Base-by-base conservation (phyloP, 2,797 vertebrate genomes). In the Manis javanica region DNA sequence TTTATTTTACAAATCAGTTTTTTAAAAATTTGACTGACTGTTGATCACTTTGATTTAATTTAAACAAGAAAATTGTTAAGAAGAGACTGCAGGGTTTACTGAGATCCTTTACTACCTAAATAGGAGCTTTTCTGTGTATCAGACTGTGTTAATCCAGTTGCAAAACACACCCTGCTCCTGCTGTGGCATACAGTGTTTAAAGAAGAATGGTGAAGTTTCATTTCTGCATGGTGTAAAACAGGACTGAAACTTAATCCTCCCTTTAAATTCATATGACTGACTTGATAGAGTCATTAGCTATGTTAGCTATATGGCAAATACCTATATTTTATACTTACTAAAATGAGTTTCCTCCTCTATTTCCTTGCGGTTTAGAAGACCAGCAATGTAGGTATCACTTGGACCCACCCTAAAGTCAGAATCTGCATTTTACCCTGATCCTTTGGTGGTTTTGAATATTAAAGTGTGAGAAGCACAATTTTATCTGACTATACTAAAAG, bases 41-140 rank as follows among this genome's bases (percentile, higher is more conserved):
- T 94, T 37, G 79, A 49, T 87, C 14, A 61, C 39, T 88, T 87
- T 26, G 2, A 63, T 85, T 91, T 78, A 63, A 61, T 12, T 79
- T 93, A 94, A 93, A 71, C 14, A 68, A 95, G 57, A 92, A 84
- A 63, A 78, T 69, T 79, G 53, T 64, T 69, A 91, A 59, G 31
- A 87, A 39, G 53, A 92, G 57, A 49, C 24, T 37, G 7, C 59
- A 64, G 72, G 12, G 29, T 92, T 92, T 74, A 79, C 15, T 81
- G 39, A 81, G 64, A 84, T 2, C 42, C 21, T 64, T 96, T 63
- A 63, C 68, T 90, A 53, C 10, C 15, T 49, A 63, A 42, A 61
- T 12, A 53, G 39, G 66, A 94, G 46, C 37, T 93, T 94, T 90
- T 87, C 37, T 51, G 34, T 81, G 39, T 49, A 46, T 81, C 10